Conservation (phyloP, 1,140 invertebrate genomes). For the Magallana angulata region DNA sequence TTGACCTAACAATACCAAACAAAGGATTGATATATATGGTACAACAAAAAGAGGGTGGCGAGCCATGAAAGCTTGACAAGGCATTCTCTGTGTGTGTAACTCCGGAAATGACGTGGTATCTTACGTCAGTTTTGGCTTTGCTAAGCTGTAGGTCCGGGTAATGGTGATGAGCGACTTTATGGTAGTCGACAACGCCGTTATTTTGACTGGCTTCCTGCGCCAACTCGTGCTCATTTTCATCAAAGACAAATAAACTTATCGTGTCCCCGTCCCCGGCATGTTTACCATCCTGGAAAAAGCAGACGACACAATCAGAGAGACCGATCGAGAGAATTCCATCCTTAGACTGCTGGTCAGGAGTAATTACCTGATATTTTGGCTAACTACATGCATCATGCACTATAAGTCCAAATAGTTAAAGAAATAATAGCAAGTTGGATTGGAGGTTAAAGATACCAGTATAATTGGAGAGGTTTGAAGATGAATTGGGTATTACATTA, state of each 20-base stretch:
- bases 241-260: constrained; percentile 74
- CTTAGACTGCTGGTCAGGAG: background rate
- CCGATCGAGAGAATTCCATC: background rate
- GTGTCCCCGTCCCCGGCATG: constrained; percentile 66
- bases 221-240: constrained; percentile 71
- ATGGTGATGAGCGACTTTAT: constrained; percentile 67
- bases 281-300: constrained; percentile 33
- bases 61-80: background rate
- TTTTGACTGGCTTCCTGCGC: constrained; percentile 66
- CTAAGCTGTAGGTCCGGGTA: constrained; percentile 49
- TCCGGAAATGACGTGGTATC: constrained; percentile 17
- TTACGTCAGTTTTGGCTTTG: constrained; percentile 30
- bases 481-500: no score
- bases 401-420: background rate
- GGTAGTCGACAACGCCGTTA: constrained; percentile 68
- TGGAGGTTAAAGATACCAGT: background rate
- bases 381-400: background rate
- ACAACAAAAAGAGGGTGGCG: background rate
- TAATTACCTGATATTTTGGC: background rate
- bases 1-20: background rate
- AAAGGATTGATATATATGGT: background rate
- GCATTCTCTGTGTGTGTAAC: constrained; percentile 6
- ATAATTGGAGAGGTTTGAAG: no score
- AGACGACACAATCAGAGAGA: constrained; percentile 33
- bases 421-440: background rate